Base-by-base conservation (phyloP, 2,113 vertebrate species). In the Eudorcas thomsonii region DNA sequence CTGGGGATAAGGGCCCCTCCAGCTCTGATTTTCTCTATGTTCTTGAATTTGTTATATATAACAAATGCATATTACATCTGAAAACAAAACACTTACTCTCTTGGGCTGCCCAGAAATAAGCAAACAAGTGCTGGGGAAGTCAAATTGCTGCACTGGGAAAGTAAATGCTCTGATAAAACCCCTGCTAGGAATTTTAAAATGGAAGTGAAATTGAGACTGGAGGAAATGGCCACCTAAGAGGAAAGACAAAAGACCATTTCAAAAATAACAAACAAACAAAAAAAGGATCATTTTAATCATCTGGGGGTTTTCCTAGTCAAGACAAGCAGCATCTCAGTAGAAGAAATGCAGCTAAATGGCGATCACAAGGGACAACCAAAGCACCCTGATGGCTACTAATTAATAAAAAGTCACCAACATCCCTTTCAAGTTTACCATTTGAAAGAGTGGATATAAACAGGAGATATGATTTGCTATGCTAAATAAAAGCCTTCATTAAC, bases 401-500 rank as follows among this genome's bases (percentile, higher is more conserved):
- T 96, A 97, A 97, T 87, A 95, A 94, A 96, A 98, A 97, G 94
- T 91, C 90, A 96, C 88, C 89, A 88, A 97, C 28, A 93, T 81
- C 77, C 45, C 54, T 95, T 93, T 97, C 82, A 94, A 97, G 97
- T 97, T 97, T 96, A 93, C 88, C 71, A 92, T 84, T 92, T 95
- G 48, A 88, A 71, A 96, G 67, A 82, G 17, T 81, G 86, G 78
- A 97, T 96, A 71, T 87, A 96, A 98, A 97, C 95, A 95, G 71
- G 94, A 98, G 89, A 96, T 96, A 97, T 45, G 85, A 98, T 96
- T 98, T 98, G 94, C 90, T 98, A 92, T 93, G 88, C 97, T 92
- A 95, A 98, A 98, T 94, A 96, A 98, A 98, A 98, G 94, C 39
- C 71, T 97, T 97, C 91, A 97, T 97, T 98, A 98, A 97, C 62